These are phyloP conservation scores for Drosophila persimilis DNA, from an alignment of 1,140 invertebrate species.

Conservation along the genomic window DNA sequence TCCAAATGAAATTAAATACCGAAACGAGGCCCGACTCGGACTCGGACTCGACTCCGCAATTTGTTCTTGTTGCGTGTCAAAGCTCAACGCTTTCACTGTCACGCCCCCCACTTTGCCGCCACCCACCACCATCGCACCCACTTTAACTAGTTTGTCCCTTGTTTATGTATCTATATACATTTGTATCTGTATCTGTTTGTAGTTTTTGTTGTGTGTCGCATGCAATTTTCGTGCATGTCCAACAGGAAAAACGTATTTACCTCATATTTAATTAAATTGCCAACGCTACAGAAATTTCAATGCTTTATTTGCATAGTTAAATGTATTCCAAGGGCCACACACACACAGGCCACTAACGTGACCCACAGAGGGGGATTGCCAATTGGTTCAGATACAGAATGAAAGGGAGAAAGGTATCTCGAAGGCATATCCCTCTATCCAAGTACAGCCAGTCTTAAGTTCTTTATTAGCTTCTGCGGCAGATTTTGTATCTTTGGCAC, in stretches of 20 bases:
- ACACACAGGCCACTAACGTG: background rate
- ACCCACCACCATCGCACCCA: conserved; percentile 1
- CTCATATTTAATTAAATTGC: conserved; percentile 78
- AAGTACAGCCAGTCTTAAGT: no score
- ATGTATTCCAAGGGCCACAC: conserved; percentile 31
- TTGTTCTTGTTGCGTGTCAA: conserved; percentile 68
- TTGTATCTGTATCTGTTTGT: background rate
- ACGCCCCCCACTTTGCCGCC: conserved; percentile 58
- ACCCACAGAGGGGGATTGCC: background rate
- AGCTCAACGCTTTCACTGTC: conserved; percentile 72
- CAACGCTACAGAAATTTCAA: conserved; percentile 65
- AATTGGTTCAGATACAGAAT: no score
- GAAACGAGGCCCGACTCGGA: conserved; percentile 26
- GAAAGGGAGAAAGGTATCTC: no score
- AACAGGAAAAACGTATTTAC: conserved; percentile 60
- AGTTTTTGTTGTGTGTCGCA: conserved; percentile 20
- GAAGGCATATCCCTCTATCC: no score
- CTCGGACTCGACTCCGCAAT: conserved; percentile 31
- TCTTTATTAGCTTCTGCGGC: no score
- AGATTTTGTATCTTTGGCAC: no score
- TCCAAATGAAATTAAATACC: conserved; percentile 72
- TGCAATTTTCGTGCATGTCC: conserved; percentile 72
- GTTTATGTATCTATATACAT: conserved; percentile 23
- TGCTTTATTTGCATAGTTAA: conserved; percentile 72
- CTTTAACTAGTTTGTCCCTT: conserved; percentile 74